A percentile compares a stretch with the other conserved stretches of the same genome.
Evolutionary conservation across 2,888 invertebrate species (phyloP).

Genomic region (Norana najaformis): DNA sequence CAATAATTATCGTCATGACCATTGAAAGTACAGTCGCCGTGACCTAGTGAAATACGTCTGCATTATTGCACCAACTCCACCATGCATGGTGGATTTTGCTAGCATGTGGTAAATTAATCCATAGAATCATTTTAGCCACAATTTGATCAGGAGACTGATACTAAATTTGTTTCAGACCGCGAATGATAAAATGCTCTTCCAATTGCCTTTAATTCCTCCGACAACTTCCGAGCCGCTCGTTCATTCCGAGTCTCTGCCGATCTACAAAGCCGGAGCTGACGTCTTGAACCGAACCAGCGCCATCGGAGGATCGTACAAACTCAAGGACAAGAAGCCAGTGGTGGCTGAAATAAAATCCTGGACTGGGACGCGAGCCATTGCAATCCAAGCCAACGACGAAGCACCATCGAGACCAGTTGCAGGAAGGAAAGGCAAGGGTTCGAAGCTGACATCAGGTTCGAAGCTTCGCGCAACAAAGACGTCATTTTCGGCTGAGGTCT

Average conservation of each 20-base stretch:
- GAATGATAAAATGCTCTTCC: not conserved
- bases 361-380: not conserved
- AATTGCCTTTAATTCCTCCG: constrained; percentile 15
- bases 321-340: not conserved
- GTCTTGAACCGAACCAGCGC: not conserved
- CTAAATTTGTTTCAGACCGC: not conserved
- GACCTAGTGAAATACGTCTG: too few species aligned
- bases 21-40: too few species aligned
- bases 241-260: not conserved
- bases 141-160: too few species aligned
- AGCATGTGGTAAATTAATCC: too few species aligned
- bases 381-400: not conserved
- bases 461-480: not conserved
- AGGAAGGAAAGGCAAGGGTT: constrained; percentile 15
- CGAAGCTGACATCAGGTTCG: not conserved
- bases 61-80: too few species aligned
- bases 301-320: not conserved
- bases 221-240: not conserved
- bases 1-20: too few species aligned
- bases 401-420: not conserved
- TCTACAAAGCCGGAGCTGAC: not conserved
- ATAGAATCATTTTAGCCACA: too few species aligned
- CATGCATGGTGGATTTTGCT: too few species aligned
- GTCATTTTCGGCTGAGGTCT: not conserved
- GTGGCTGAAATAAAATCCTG: not conserved